Conservation (phyloP, 2,888 invertebrate species). For the Spilarctia lutea region DNA sequence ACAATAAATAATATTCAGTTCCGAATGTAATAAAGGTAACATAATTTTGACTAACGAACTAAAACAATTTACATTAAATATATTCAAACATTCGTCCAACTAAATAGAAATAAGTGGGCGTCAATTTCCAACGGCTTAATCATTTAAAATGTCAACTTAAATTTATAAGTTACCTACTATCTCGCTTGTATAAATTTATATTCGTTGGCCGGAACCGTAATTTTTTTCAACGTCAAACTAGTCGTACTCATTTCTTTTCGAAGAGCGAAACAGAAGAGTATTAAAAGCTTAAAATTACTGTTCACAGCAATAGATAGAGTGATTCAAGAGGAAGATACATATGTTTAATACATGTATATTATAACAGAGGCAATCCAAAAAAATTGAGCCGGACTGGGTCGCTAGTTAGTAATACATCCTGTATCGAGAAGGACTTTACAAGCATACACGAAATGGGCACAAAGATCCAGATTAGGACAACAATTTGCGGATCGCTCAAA, state of each 20-base stretch:
- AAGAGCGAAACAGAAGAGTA: neutral
- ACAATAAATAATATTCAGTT: neutral
- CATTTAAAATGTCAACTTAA: conserved; percentile 16
- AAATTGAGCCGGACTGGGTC: no score
- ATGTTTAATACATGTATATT: no score
- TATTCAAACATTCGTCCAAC: neutral
- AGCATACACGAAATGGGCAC: no score
- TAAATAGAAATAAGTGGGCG: conserved; percentile 10
- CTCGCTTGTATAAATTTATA: neutral
- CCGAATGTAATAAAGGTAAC: neutral
- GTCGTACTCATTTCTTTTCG: neutral
- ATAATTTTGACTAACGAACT: neutral
- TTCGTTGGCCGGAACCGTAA: neutral
- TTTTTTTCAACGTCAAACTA: neutral
- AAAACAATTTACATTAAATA: neutral
- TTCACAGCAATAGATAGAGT: neutral
- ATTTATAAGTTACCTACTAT: conserved; percentile 7
- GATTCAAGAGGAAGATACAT: no score
- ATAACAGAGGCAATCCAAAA: no score
- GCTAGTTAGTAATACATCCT: no score
- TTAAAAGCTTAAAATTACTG: neutral
- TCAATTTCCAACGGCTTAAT: conserved; percentile 19
- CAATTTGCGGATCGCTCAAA: no score
- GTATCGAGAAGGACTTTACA: no score
- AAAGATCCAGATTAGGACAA: no score